Conservation (phyloP, 2,797 vertebrate species). For the Lerista edwardsae region DNA sequence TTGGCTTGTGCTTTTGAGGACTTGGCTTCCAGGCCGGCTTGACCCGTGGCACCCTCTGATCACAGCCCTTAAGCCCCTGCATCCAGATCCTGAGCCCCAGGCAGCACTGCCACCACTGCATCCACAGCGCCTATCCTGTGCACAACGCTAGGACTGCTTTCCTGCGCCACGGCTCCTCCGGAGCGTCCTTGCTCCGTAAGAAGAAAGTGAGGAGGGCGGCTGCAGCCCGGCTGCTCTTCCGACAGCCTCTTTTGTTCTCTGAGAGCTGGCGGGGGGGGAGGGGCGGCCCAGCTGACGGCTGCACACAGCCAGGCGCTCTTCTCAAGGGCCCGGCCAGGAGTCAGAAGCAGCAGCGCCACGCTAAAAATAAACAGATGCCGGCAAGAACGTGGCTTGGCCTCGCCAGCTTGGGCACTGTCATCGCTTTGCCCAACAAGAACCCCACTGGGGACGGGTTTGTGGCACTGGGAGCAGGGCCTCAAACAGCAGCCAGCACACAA, state of each 20-base stretch:
- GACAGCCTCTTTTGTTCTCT: fast-evolving
- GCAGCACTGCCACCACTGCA: too few relatives aligned
- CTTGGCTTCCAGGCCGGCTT: neutral
- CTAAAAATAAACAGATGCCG: slow-evolving; percentile 64
- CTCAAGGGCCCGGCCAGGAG: slow-evolving; percentile 28
- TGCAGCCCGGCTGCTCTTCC: fast-evolving
- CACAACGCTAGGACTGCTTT: too few relatives aligned
- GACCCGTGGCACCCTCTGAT: neutral
- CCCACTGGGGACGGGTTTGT: neutral
- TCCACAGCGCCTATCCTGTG: too few relatives aligned
- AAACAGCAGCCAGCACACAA: neutral
- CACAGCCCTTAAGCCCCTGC: too few relatives aligned
- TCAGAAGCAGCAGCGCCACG: slow-evolving; percentile 16
- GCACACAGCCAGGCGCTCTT: neutral
- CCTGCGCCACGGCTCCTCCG: fast-evolving
- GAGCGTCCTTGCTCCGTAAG: neutral
- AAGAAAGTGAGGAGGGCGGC: neutral
- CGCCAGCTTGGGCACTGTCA: neutral
- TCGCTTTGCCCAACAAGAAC: neutral
- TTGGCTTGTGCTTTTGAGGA: too few relatives aligned
- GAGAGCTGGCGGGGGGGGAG: neutral
- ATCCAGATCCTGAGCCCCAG: too few relatives aligned
- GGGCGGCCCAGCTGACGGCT: slow-evolving; percentile 1
- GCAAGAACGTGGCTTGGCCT: slow-evolving; percentile 36
- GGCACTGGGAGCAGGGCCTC: neutral